Evolutionary conservation across 2,113 vertebrate genomes (phyloP).

Genomic region (Erythrocercus mccallii): DNA sequence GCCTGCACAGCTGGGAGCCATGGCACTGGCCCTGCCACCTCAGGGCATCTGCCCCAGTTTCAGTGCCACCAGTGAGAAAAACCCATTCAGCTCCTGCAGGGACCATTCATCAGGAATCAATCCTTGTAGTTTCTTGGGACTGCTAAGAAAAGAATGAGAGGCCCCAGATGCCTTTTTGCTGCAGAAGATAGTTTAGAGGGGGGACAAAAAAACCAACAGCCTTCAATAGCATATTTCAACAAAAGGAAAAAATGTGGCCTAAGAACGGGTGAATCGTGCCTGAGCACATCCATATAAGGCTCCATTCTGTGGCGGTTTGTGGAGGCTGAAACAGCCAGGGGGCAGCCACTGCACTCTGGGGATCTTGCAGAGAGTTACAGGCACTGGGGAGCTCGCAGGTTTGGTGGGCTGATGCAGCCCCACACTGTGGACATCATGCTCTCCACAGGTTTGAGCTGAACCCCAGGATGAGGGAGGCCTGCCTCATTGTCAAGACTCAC

Average conservation of each 20-base stretch:
- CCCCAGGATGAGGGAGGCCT: constrained; percentile 90
- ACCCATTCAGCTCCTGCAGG: background rate
- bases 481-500: constrained; percentile 83
- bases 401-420: background rate
- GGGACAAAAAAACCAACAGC: background rate
- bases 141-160: background rate
- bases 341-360: background rate
- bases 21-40: background rate
- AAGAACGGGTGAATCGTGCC: background rate
- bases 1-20: background rate
- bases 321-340: background rate
- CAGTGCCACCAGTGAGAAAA: background rate
- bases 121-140: background rate
- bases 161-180: background rate
- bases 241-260: background rate
- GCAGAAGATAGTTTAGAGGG: background rate
- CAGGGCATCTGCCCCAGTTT: accelerated
- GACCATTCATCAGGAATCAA: background rate
- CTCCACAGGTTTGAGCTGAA: constrained; percentile 86
- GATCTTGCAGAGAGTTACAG: accelerated
- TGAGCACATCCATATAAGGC: background rate
- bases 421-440: accelerated
- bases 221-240: background rate
- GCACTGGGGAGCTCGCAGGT: accelerated
- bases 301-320: accelerated